Conservation (phyloP, 2,797 vertebrate species). For the Lophius americanus region DNA sequence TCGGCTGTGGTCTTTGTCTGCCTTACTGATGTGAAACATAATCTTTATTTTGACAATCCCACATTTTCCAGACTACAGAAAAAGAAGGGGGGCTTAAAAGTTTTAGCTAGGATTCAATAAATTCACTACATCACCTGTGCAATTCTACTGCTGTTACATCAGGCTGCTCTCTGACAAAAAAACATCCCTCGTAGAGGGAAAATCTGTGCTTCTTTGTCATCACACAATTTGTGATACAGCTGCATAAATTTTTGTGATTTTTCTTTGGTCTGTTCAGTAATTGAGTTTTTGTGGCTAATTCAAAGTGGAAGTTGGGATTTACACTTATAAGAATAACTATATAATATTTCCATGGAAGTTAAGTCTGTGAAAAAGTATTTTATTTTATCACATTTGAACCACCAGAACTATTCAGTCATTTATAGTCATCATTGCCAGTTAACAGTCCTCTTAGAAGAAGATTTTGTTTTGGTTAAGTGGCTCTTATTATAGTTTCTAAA, state of each 20-base stretch:
- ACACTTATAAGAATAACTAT: no score
- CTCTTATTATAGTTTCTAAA: neutral
- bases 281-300: neutral
- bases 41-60: neutral
- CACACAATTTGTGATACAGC: neutral
- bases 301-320: neutral
- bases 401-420: neutral
- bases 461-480: conserved; percentile 4
- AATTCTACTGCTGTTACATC: neutral
- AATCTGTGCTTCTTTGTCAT: no score
- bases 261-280: neutral
- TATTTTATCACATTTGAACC: neutral
- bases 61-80: neutral
- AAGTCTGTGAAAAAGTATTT: neutral
- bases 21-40: neutral
- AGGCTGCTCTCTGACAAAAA: neutral
- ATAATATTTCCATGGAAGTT: neutral
- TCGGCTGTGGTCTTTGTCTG: no score
- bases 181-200: neutral
- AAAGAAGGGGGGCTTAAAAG: neutral
- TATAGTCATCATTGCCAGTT: neutral
- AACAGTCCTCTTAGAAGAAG: neutral
- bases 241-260: neutral
- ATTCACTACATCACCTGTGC: neutral
- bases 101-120: neutral